Percentiles rank a stretch among this genome's conserved stretches.
Evolutionary conservation across 1,140 invertebrate species (phyloP).

Genomic region (Hyposmocoma kahamanoa): DNA sequence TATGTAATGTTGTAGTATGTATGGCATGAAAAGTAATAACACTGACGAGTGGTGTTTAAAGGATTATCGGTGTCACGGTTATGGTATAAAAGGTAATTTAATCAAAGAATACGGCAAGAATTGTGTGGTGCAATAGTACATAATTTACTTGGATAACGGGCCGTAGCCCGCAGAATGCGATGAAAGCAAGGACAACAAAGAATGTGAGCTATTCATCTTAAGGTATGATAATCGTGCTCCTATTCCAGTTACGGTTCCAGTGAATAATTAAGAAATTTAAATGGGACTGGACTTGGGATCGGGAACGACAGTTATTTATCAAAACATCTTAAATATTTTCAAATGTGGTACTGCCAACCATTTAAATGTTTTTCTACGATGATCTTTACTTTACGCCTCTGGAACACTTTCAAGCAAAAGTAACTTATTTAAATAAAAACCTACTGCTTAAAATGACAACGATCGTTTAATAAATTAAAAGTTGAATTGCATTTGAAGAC

Average conservation of each 20-base stretch:
- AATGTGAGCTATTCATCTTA: slow-evolving; percentile 6
- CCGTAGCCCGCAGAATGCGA: not conserved
- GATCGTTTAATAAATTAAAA: not conserved
- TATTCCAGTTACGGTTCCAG: not conserved
- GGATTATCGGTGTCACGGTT: slow-evolving; percentile 4
- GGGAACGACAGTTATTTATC: not conserved
- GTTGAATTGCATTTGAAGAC: not conserved
- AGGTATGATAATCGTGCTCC: not conserved
- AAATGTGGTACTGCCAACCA: not conserved
- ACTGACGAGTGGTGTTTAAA: slow-evolving; percentile 4
- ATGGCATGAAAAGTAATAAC: not conserved
- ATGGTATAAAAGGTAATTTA: slow-evolving; percentile 1
- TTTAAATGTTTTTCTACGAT: slow-evolving; percentile 6
- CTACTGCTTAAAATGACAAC: not conserved
- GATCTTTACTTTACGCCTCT: slow-evolving; percentile 6
- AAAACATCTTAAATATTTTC: not conserved
- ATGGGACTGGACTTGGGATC: slow-evolving; percentile 7
- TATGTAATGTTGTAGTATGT: slow-evolving; percentile 3
- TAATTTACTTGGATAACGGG: not conserved
- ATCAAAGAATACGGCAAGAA: not conserved
- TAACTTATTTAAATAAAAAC: not conserved
- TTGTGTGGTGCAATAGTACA: not conserved
- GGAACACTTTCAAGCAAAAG: not conserved
- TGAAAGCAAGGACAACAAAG: not conserved
- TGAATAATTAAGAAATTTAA: not conserved